phyloP scores from a whole-genome alignment of 2,797 vertebrate species.

The Aldrovandia affinis region DNA sequence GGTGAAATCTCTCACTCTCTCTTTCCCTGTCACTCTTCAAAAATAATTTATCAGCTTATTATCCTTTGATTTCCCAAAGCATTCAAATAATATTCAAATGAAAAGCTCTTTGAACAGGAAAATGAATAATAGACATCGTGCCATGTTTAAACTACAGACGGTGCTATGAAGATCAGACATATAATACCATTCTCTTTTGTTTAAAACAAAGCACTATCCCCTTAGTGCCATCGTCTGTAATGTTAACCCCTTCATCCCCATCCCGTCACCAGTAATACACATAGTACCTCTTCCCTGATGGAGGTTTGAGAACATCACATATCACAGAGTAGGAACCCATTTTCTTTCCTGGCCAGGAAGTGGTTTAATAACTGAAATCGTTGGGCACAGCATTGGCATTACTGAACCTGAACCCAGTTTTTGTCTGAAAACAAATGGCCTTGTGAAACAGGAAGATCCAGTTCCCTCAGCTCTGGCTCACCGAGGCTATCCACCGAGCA shows the following conservation, averaged over 20 bases:
- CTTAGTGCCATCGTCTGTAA: neutral
- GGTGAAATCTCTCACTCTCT: neutral
- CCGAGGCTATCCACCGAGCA: neutral
- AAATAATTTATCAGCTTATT: neutral
- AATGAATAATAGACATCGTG: neutral
- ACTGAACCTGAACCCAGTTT: neutral
- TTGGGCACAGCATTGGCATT: neutral
- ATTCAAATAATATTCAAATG: neutral
- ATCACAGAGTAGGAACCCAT: neutral
- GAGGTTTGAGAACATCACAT: neutral
- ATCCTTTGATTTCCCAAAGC: neutral
- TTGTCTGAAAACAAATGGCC: no score
- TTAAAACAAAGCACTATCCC: neutral
- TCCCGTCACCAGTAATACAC: neutral
- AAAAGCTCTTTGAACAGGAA: neutral
- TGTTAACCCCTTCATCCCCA: neutral
- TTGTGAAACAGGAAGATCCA: neutral
- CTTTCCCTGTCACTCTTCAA: neutral
- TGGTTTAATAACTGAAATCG: neutral
- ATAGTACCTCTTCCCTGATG: neutral
- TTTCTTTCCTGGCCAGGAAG: neutral
- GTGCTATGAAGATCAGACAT: neutral
- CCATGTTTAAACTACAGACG: neutral
- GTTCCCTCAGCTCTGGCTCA: neutral
- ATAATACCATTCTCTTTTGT: neutral